These are phyloP conservation scores for Lagopus muta DNA, from an alignment of 2,113 vertebrate species.

Conservation along the genomic window DNA sequence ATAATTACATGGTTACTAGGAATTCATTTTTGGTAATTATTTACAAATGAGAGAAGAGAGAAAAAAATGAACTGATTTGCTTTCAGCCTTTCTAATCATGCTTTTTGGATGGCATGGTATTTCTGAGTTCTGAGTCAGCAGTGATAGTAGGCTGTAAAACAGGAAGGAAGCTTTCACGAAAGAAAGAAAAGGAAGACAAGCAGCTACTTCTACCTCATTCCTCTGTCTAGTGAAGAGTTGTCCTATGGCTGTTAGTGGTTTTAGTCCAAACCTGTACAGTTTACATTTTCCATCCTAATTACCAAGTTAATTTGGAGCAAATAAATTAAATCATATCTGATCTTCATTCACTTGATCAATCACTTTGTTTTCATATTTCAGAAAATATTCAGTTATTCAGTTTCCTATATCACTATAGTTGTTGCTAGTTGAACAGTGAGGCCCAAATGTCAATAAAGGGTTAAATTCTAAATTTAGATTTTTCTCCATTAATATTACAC, in stretches of 20 bases:
- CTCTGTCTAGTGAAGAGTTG: background rate
- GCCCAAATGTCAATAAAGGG: background rate
- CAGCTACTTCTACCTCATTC: background rate
- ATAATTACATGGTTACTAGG: background rate
- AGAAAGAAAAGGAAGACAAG: background rate
- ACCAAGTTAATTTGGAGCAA: background rate
- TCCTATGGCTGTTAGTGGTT: background rate
- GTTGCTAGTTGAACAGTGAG: background rate
- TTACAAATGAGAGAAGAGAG: background rate
- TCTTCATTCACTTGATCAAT: background rate
- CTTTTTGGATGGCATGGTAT: background rate
- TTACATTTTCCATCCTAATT: background rate
- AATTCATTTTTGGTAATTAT: constrained; percentile 8
- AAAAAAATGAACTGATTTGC: background rate
- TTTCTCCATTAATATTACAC: background rate
- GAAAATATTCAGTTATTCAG: background rate
- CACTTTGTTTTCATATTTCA: background rate
- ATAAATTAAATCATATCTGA: background rate
- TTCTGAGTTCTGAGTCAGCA: background rate
- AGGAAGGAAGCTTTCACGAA: background rate
- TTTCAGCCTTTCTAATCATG: background rate
- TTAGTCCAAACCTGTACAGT: background rate
- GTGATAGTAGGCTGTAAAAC: background rate
- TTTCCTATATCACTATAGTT: background rate
- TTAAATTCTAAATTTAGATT: background rate